Evolutionary conservation across 2,113 vertebrate species (phyloP), one percentile per base, ranked within the genome.

Genomic region (Halcyon malimbica): DNA sequence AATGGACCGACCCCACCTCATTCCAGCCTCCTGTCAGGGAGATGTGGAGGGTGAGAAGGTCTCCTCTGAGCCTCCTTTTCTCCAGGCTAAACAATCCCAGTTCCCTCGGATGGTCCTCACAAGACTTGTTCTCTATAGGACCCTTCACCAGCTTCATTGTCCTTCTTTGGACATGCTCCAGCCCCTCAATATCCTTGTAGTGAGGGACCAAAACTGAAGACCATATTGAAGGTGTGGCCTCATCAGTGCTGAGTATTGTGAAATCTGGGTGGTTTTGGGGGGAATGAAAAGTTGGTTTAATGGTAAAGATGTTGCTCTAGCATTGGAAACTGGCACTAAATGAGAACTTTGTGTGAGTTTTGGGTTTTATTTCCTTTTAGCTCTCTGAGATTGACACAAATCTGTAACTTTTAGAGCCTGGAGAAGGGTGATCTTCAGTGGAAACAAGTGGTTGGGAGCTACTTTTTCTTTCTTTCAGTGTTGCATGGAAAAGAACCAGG

Each of bases 251-350:
- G 11, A 64, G 17, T 29, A 21, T 29, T 76, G 7, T n/a, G 41
- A 56, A 60, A 5, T 15, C 17, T 24, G 12, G 9, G 5, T 7
- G 19, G 33, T 60, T 16, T 35, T 35, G 2, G 0, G 6, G 4
- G 29, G 31, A 48, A 67, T 29, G 7, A 29, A 60, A 16, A 14
- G 19, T 54, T 73, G 23, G 1, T 28, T 10, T 79, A 28, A 6
- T 13, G 31, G 16, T 26, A 71, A 86, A 46, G 62, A 9, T 4
- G 1, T 80, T 77, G 15, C 19, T 60, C 8, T 79, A 13, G n/a
- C 44, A 29, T 23, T 74, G 28, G 46, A 57, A 78, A n/a, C 11
- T n/a, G 16, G 4, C 12, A 33, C 31, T 64, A 63, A 67, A 56
- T 51, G 13, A 50, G 31, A 63, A 46, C 20, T 59, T 67, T 9